Evolutionary conservation across 1,140 invertebrate genomes (phyloP).

Genomic region (Cryptotermes secundus): DNA sequence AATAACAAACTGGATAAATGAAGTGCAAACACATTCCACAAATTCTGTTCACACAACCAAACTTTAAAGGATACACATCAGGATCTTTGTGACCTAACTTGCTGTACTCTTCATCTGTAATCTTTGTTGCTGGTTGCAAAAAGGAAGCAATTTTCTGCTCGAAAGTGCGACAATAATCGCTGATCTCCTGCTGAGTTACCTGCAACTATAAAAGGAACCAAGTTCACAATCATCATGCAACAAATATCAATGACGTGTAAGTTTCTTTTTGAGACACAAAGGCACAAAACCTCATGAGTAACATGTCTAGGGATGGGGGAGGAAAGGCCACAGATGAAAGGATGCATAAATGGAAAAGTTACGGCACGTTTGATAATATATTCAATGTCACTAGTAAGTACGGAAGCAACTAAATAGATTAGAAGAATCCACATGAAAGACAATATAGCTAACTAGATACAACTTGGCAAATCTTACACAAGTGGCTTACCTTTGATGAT

Average conservation of each 20-base stretch:
- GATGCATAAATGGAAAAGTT: not conserved
- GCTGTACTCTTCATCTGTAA: conserved; percentile 77
- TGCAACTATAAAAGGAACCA: conserved; percentile 41
- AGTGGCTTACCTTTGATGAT: conserved; percentile 64
- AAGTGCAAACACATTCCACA: not conserved
- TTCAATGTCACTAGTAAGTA: not conserved
- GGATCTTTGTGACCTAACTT: conserved; percentile 86
- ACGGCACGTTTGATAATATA: not conserved
- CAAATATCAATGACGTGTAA: too few species aligned
- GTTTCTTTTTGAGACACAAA: too few species aligned
- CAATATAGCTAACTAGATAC: too few species aligned
- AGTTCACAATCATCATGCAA: too few species aligned
- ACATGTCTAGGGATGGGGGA: too few species aligned
- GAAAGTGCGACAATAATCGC: conserved; percentile 76
- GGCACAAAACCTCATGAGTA: too few species aligned
- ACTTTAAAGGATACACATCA: conserved; percentile 60
- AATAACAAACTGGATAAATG: too few species aligned
- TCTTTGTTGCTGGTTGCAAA: conserved; percentile 64
- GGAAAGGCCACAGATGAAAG: not conserved
- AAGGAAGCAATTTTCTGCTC: conserved; percentile 90
- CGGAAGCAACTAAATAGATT: too few species aligned
- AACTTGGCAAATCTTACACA: not conserved
- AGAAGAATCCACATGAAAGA: too few species aligned
- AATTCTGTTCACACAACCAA: conserved; percentile 33
- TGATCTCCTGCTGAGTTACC: conserved; percentile 64